Conservation (phyloP, 2,797 vertebrate genomes). For the Xyrichtys novacula region DNA sequence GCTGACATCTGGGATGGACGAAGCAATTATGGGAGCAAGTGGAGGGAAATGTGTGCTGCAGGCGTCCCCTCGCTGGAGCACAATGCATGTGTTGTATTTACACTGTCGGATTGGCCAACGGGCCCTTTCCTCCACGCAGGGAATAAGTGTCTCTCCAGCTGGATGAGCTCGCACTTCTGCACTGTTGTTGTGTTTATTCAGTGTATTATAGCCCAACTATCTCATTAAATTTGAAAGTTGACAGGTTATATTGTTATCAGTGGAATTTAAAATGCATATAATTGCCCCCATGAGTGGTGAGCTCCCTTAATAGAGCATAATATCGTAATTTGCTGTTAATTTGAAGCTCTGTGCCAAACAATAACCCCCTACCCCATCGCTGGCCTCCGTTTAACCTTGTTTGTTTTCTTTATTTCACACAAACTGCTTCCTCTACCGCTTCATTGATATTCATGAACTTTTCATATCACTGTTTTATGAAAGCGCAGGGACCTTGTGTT, state of each 20-base stretch:
- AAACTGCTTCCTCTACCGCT: conserved; percentile 23
- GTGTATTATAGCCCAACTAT: conserved; percentile 36
- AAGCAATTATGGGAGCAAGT: conserved; percentile 79
- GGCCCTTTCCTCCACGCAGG: conserved; percentile 21
- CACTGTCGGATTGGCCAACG: conserved; percentile 37
- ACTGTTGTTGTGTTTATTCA: conserved; percentile 37
- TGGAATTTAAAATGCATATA: conserved; percentile 51
- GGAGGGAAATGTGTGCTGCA: conserved; percentile 65
- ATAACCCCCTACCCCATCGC: neutral
- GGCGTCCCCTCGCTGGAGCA: conserved; percentile 54
- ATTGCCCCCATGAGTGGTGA: conserved; percentile 44
- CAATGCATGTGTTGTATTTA: conserved; percentile 68
- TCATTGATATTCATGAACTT: conserved; percentile 55
- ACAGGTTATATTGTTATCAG: conserved; percentile 77
- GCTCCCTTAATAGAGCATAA: conserved; percentile 55
- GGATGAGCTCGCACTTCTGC: conserved; percentile 41
- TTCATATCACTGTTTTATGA: conserved; percentile 16
- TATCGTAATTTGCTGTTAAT: conserved; percentile 59
- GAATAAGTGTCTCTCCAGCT: conserved; percentile 28
- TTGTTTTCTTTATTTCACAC: conserved; percentile 52
- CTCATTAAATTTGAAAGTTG: conserved; percentile 73
- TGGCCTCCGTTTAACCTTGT: conserved; percentile 46
- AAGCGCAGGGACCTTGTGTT: conserved; percentile 11
- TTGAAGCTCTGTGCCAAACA: conserved; percentile 23
- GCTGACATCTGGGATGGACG: conserved; percentile 70